Base-by-base conservation (phyloP, 2,113 vertebrate species). In the Ceyx melanurus region DNA sequence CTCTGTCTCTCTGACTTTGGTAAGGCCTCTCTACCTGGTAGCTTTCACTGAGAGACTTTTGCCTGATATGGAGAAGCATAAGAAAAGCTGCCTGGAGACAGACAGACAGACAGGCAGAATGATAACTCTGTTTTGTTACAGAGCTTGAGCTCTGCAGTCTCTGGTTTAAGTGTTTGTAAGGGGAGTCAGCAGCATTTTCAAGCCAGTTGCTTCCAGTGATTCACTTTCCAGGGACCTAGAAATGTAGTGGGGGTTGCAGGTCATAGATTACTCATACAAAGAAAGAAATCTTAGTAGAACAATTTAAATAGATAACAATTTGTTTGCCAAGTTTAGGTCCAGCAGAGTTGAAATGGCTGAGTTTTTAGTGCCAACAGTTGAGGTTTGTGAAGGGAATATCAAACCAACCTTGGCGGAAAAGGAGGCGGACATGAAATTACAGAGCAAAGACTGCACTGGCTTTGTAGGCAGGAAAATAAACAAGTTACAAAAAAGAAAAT, bases 301-400 rank as follows among this genome's bases (percentile, higher is more conserved):
- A 85, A 82, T 89, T 91, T 88, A 75, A 92, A 89, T 75, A 83
- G 58, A 91, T 92, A 76, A 90, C 40, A 82, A 50, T 50, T 88
- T 86, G n/a, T 60, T 91, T 91, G 93, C 96, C 91, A 93, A 86
- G 50, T 90, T 92, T 79, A 75, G 92, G 86, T 93, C 71, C 57
- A 65, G 51, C 56, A 65, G 46, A 90, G 75, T 87, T 70, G 82
- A 76, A 90, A 45, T 75, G 46, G 66, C 87, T 88, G 93, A 89
- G 75, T 54, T 86, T 81, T 80, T 90, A 79, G 85, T 76, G 93
- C 76, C 75, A 95, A 84, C 86, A 89, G 93, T 54, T 93, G 89
- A 95, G 79, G 73, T 85, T 96, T 96, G 80, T 95, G 57, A 92
- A 89, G 94, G 75, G 97, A 95, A 92, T 86, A 86, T 86, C 91